Percentiles rank a stretch among this genome's conserved stretches.
These are phyloP conservation scores for Lasius fuliginosus DNA, from an alignment of 2,888 invertebrate genomes.

Conservation along the genomic window DNA sequence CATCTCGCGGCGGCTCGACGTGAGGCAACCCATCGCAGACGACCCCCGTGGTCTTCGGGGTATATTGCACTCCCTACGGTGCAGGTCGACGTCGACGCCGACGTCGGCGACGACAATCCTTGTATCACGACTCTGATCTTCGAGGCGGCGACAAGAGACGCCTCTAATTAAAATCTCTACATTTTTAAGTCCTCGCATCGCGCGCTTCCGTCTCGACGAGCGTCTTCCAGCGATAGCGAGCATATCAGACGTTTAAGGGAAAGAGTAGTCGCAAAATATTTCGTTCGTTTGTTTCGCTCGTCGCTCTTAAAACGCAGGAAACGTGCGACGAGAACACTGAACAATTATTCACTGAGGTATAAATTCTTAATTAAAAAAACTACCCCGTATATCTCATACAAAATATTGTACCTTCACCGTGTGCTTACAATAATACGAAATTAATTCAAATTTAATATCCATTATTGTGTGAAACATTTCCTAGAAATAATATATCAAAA, in stretches of 20 bases:
- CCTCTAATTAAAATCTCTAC: slow-evolving; percentile 72
- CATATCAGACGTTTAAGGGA: slow-evolving; percentile 37
- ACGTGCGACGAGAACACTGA: neutral
- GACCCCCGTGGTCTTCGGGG: slow-evolving; percentile 43
- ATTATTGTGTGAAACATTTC: neutral
- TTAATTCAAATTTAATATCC: slow-evolving; percentile 16
- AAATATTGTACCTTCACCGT: neutral
- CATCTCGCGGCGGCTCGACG: slow-evolving; percentile 34
- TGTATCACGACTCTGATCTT: slow-evolving; percentile 69
- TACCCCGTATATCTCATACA: neutral
- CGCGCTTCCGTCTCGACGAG: slow-evolving; percentile 60
- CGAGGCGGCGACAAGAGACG: slow-evolving; percentile 70
- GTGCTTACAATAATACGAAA: neutral
- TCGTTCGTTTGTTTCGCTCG: neutral
- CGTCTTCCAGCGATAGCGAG: slow-evolving; percentile 28
- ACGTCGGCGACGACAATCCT: slow-evolving; percentile 61
- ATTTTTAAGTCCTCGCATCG: slow-evolving; percentile 60
- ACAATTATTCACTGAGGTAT: neutral
- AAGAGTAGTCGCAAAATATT: neutral
- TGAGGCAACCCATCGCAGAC: slow-evolving; percentile 40
- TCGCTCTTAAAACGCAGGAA: neutral
- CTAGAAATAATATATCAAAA: neutral
- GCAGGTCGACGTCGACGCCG: slow-evolving; percentile 50
- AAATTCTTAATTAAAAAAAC: slow-evolving; percentile 15
- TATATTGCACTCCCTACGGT: slow-evolving; percentile 62